phyloP scores from a whole-genome alignment of 2,888 invertebrate species.

The Platycheirus albimanus region DNA sequence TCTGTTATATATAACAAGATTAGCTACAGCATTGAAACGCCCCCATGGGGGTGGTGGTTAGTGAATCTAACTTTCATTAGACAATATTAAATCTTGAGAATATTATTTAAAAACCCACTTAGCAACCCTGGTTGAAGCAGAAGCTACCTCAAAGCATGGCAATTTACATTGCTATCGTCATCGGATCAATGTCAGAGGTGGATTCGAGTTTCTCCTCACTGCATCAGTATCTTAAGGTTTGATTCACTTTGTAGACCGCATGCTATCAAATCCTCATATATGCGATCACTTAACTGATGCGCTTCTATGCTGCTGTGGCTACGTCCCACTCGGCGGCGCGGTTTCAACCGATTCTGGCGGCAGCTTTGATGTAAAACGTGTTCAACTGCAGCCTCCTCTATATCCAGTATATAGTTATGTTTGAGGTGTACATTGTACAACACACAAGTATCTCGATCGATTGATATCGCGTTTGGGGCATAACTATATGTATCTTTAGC shows the following conservation, averaged over 20 bases:
- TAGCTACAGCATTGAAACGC: too few relatives aligned
- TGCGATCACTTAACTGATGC: constrained; percentile 39
- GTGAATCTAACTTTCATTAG: too few relatives aligned
- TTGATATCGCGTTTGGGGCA: constrained; percentile 56
- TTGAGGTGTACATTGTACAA: neutral
- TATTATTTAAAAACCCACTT: too few relatives aligned
- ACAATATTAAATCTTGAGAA: too few relatives aligned
- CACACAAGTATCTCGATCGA: constrained; percentile 45
- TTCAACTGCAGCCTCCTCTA: neutral
- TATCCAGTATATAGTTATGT: neutral
- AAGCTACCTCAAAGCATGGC: neutral
- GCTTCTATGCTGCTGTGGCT: constrained; percentile 1
- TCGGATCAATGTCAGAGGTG: constrained; percentile 61
- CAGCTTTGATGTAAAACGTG: constrained; percentile 53
- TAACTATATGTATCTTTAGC: constrained; percentile 17
- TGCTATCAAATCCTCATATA: constrained; percentile 37
- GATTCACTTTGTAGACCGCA: constrained; percentile 48
- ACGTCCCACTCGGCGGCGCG: constrained; percentile 47
- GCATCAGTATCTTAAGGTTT: constrained; percentile 3
- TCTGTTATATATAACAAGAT: too few relatives aligned
- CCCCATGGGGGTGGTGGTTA: too few relatives aligned
- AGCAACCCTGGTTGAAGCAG: neutral
- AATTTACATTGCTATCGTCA: constrained; percentile 19
- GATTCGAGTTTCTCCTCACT: constrained; percentile 44
- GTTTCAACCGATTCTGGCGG: constrained; percentile 46